Conservation (phyloP, 2,888 invertebrate species). For the Pachydiplax longipennis region DNA sequence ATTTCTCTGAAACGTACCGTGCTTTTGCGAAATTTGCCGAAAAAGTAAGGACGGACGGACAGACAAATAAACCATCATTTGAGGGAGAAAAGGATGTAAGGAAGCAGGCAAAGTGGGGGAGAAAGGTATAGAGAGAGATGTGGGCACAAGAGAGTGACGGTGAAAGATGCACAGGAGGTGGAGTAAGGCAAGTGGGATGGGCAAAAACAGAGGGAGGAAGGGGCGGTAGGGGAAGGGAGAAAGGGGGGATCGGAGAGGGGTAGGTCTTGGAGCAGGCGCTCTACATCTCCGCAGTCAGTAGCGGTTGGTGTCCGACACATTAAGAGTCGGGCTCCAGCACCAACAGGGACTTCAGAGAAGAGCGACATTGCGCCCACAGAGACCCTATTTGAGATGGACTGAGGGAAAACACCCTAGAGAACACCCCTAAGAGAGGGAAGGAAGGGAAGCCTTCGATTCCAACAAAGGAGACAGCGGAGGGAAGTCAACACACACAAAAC, state of each 20-base stretch:
- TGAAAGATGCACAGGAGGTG: background rate
- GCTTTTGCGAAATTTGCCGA: no score
- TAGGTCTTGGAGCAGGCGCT: constrained; percentile 16
- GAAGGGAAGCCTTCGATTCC: background rate
- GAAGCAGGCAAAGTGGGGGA: background rate
- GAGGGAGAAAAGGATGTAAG: background rate
- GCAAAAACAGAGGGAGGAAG: background rate
- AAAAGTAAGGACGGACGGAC: no score
- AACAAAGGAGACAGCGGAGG: background rate
- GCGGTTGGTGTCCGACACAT: background rate
- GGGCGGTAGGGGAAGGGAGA: background rate
- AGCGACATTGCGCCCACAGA: background rate
- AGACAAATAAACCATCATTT: no score
- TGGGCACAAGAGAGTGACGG: background rate
- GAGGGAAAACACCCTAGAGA: background rate
- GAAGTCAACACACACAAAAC: background rate
- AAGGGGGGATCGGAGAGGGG: constrained; percentile 8
- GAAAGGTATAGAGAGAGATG: background rate
- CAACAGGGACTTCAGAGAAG: background rate
- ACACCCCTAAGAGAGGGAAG: background rate
- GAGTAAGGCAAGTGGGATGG: background rate
- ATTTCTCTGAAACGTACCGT: no score
- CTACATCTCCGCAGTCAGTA: background rate
- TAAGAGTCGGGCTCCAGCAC: background rate
- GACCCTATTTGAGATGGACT: background rate